These are phyloP conservation scores for Thereva nobilitata DNA, from an alignment of 2,888 invertebrate genomes.

Conservation along the genomic window DNA sequence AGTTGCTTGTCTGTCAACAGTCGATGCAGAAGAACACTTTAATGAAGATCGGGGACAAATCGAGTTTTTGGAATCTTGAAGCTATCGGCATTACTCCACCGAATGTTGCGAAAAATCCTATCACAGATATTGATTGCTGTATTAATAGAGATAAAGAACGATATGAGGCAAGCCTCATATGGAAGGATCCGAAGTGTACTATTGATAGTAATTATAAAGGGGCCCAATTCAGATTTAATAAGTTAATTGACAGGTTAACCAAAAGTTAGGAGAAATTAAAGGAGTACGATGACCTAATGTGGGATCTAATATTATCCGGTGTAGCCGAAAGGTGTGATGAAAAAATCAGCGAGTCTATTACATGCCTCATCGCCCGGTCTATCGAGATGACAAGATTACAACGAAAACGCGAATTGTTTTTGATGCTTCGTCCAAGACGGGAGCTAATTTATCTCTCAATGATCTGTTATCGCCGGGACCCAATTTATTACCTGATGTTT, in stretches of 20 bases:
- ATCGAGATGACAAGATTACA: too few species aligned
- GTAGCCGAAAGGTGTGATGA: constrained; percentile 1
- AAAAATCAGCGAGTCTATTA: constrained; percentile 1
- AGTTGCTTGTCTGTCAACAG: too few species aligned
- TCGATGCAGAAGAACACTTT: background rate
- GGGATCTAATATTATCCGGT: too few species aligned
- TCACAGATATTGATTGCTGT: background rate
- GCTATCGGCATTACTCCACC: background rate
- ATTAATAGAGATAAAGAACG: background rate
- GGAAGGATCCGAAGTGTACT: constrained; percentile 1
- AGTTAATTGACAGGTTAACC: too few species aligned
- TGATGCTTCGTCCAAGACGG: too few species aligned
- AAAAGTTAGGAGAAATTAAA: too few species aligned
- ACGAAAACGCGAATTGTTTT: too few species aligned
- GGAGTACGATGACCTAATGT: too few species aligned
- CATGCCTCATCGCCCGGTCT: constrained; percentile 2
- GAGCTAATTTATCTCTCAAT: too few species aligned
- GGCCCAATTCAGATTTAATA: constrained; percentile 1
- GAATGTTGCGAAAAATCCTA: background rate
- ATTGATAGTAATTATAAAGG: constrained; percentile 1
- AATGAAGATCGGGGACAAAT: constrained; percentile 1
- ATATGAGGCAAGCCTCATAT: constrained; percentile 6
- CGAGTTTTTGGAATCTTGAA: constrained; percentile 8
- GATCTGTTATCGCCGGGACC: too few species aligned
- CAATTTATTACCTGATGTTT: too few species aligned